These are phyloP conservation scores for Enteromius fasciolatus DNA, from an alignment of 2,797 vertebrate species.

Conservation along the genomic window DNA sequence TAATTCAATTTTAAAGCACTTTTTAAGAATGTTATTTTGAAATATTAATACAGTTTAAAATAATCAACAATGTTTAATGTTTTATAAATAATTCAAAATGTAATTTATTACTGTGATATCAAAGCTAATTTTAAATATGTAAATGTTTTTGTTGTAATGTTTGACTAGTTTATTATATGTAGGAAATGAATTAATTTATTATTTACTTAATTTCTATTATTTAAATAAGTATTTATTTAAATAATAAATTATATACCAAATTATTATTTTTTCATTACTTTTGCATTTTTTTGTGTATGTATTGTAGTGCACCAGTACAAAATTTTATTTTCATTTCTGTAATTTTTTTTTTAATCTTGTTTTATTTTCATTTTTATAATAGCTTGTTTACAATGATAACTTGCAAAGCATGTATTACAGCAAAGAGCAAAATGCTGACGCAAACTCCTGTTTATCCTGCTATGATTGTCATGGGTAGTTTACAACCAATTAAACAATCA, in stretches of 20 bases:
- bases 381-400: background rate
- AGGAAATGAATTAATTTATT: too few relatives aligned
- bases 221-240: background rate
- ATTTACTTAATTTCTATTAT: too few relatives aligned
- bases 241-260: background rate
- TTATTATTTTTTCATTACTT: background rate
- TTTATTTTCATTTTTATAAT: background rate
- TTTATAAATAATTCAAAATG: background rate
- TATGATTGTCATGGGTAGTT: slow-evolving; percentile 32
- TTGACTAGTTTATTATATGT: background rate
- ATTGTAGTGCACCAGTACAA: background rate
- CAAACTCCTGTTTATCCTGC: slow-evolving; percentile 21
- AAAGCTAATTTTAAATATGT: background rate
- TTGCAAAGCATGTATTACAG: background rate
- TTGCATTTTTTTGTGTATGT: background rate
- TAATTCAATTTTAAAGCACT: background rate
- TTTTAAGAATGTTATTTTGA: background rate
- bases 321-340: background rate
- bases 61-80: background rate
- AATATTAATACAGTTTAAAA: background rate
- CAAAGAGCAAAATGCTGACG: background rate
- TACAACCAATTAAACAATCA: slow-evolving; percentile 37
- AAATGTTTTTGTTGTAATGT: background rate
- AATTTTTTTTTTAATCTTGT: background rate
- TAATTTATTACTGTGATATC: background rate